These are phyloP conservation scores for Hermetia illucens DNA, from an alignment of 1,140 invertebrate genomes.

Conservation along the genomic window DNA sequence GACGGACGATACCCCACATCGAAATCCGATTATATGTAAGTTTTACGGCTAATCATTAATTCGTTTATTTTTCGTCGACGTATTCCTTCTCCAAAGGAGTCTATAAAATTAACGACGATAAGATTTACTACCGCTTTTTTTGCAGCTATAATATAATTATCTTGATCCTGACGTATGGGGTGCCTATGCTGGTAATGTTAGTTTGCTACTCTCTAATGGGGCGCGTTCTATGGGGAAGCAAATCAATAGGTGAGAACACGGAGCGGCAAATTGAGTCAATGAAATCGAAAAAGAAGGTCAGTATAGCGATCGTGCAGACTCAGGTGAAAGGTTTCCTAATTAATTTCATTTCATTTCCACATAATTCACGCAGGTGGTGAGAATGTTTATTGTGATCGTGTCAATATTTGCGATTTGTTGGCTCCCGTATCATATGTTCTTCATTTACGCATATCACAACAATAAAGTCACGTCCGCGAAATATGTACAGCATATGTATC, in stretches of 20 bases:
- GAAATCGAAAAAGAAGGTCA: conserved; percentile 77
- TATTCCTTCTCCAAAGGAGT: not conserved
- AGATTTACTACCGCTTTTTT: conserved; percentile 7
- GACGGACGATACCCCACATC: conserved; percentile 42
- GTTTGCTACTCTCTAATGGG: conserved; percentile 79
- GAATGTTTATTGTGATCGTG: conserved; percentile 74
- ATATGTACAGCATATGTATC: conserved; percentile 66
- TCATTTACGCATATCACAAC: conserved; percentile 69
- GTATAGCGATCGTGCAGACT: conserved; percentile 24
- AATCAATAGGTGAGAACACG: conserved; percentile 79
- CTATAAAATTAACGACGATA: too few species aligned
- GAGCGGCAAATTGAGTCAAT: conserved; percentile 71
- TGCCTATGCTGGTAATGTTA: conserved; percentile 78
- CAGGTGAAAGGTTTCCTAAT: too few species aligned
- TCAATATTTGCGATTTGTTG: conserved; percentile 76
- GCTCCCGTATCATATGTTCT: conserved; percentile 80
- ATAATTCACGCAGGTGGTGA: conserved; percentile 53
- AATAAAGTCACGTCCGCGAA: conserved; percentile 49
- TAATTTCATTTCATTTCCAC: not conserved
- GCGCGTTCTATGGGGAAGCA: conserved; percentile 58
- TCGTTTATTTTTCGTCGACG: not conserved
- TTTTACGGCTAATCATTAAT: conserved; percentile 11
- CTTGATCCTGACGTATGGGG: conserved; percentile 75
- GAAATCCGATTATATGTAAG: conserved; percentile 43
- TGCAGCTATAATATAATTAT: conserved; percentile 79